phyloP scores from a whole-genome alignment of 1,140 invertebrate genomes.

The Trichonephila clavipes region DNA sequence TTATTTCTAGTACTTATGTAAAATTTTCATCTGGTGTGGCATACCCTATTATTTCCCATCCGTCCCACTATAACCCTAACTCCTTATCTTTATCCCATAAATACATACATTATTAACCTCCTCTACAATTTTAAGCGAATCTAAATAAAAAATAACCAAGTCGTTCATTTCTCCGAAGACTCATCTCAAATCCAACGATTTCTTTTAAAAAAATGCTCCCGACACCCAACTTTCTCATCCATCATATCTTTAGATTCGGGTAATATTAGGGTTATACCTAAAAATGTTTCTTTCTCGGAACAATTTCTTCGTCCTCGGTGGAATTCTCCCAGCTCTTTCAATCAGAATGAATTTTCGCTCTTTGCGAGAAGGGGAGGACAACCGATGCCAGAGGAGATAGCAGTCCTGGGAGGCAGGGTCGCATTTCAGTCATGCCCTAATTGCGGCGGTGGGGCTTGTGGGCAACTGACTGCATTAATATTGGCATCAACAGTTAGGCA shows the following conservation, averaged over 20 bases:
- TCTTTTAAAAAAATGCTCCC: background rate
- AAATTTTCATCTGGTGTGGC: no score
- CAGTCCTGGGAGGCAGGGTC: background rate
- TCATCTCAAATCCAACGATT: background rate
- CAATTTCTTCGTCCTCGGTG: background rate
- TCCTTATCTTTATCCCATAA: no score
- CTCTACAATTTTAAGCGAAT: no score
- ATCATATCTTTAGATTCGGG: background rate
- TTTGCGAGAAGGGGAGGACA: background rate
- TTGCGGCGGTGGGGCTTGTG: background rate
- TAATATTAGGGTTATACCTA: conserved; percentile 6
- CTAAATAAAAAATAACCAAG: no score
- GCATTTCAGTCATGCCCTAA: conserved; percentile 49
- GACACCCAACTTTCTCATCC: background rate
- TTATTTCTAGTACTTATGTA: no score
- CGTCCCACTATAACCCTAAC: no score
- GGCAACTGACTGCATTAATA: conserved; percentile 22
- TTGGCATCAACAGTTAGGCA: conserved; percentile 20
- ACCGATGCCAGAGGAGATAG: background rate
- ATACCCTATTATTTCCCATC: no score
- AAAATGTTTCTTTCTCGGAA: background rate
- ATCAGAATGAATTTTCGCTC: background rate
- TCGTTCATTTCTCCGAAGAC: background rate
- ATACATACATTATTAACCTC: no score
- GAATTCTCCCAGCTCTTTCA: background rate